Conservation (phyloP, 2,888 invertebrate species). For the Cordilura impudica region DNA sequence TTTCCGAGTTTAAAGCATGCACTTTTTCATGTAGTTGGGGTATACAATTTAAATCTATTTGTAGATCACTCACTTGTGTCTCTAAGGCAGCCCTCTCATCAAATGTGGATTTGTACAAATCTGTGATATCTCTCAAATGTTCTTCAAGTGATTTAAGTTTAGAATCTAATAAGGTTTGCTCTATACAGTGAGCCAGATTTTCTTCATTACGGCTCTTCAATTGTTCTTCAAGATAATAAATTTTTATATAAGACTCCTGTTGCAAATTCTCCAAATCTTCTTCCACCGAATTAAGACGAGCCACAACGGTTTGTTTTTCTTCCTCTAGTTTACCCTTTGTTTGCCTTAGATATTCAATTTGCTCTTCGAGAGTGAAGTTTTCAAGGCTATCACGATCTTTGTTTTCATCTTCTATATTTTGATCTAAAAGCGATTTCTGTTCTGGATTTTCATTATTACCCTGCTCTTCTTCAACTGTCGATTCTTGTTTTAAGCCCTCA, state of each 20-base stretch:
- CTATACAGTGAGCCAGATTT: conserved; percentile 2
- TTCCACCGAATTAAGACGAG: not conserved
- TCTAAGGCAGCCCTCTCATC: conserved; percentile 22
- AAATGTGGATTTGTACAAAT: not conserved
- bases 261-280: not conserved
- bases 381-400: not conserved
- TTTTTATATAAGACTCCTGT: not conserved
- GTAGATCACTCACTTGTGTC: conserved; percentile 25
- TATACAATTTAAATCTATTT: conserved; percentile 8
- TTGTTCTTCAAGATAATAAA: conserved; percentile 3
- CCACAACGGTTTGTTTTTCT: conserved; percentile 2
- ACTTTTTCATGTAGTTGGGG: conserved; percentile 30
- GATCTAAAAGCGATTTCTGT: not conserved
- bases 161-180: conserved; percentile 2
- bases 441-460: not conserved
- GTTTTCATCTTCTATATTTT: not conserved
- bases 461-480: not conserved
- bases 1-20: conserved; percentile 15
- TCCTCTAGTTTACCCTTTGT: not conserved
- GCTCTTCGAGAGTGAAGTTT: not conserved
- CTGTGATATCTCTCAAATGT: not conserved
- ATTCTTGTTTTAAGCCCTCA: not conserved
- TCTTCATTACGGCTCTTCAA: conserved; percentile 11
- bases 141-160: conserved; percentile 18
- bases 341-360: conserved; percentile 10